Conservation (phyloP, 64 coral and sea anemone genomes). For the Porites lutea region DNA sequence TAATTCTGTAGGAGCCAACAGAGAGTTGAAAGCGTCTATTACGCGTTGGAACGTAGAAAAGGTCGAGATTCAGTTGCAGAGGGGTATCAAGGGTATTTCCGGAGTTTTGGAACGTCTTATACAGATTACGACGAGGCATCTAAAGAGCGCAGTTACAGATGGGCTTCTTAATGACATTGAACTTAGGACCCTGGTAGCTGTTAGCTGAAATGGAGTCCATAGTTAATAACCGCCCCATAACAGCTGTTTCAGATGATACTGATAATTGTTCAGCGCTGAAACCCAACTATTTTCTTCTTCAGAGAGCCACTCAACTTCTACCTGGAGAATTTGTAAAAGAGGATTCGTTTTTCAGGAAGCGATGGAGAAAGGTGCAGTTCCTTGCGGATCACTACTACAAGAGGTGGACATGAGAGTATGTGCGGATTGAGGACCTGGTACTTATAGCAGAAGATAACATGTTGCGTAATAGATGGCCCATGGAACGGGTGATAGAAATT, state of each 20-base stretch:
- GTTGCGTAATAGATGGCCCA: no score
- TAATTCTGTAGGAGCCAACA: conserved; percentile 78
- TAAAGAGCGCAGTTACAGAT: no score
- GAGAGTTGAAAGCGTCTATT: conserved; percentile 59
- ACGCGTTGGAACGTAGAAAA: conserved; percentile 30
- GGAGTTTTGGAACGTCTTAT: no score
- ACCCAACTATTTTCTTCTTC: neutral
- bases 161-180: no score
- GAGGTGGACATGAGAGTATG: conserved; percentile 22
- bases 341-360: conserved; percentile 12
- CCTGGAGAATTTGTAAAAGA: conserved; percentile 40
- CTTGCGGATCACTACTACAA: neutral
- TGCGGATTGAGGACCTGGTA: neutral
- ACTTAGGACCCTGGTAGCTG: no score
- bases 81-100: conserved; percentile 48
- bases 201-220: no score
- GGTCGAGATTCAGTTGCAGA: conserved; percentile 57
- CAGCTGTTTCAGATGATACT: no score
- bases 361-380: neutral
- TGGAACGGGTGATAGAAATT: no score
- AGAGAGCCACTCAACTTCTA: conserved; percentile 16
- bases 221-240: no score
- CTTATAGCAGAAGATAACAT: no score
- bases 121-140: no score
- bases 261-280: no score